These are phyloP conservation scores for Dynastes grantii DNA, from an alignment of 2,888 invertebrate genomes.

Conservation along the genomic window DNA sequence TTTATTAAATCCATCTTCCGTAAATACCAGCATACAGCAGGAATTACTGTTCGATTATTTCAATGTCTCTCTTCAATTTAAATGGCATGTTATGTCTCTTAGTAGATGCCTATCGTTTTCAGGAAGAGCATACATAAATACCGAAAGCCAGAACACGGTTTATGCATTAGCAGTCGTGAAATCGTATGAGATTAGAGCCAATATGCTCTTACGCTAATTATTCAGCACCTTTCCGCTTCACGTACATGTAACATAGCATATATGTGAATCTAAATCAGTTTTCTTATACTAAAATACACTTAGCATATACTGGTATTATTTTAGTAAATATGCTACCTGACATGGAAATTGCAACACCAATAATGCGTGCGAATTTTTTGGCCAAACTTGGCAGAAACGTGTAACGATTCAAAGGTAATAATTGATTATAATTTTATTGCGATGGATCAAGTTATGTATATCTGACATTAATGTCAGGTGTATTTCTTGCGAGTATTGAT, in stretches of 20 bases:
- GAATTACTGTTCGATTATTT: conserved; percentile 31
- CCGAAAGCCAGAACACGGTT: conserved; percentile 40
- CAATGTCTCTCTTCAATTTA: conserved; percentile 21
- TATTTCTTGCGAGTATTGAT: too few species aligned
- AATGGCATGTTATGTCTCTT: conserved; percentile 11
- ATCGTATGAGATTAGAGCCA: conserved; percentile 38
- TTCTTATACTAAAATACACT: too few species aligned
- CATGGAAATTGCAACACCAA: too few species aligned
- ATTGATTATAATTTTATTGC: too few species aligned
- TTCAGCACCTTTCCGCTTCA: conserved; percentile 29
- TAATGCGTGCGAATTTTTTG: too few species aligned
- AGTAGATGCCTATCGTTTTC: conserved; percentile 23
- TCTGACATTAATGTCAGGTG: too few species aligned
- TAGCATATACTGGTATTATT: too few species aligned
- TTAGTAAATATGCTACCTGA: too few species aligned
- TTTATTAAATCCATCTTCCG: conserved; percentile 10
- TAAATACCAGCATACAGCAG: background rate
- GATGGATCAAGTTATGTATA: too few species aligned
- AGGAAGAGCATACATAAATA: conserved; percentile 29
- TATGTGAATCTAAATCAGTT: background rate
- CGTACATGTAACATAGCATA: background rate
- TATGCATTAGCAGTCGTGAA: conserved; percentile 33
- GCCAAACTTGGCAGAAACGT: too few species aligned
- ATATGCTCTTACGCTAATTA: conserved; percentile 45
- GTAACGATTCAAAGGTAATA: too few species aligned